A percentile compares a stretch with the other conserved stretches of the same genome.
These are phyloP conservation scores for Xenops minutus DNA, from an alignment of 2,797 vertebrate species.

Conservation along the genomic window DNA sequence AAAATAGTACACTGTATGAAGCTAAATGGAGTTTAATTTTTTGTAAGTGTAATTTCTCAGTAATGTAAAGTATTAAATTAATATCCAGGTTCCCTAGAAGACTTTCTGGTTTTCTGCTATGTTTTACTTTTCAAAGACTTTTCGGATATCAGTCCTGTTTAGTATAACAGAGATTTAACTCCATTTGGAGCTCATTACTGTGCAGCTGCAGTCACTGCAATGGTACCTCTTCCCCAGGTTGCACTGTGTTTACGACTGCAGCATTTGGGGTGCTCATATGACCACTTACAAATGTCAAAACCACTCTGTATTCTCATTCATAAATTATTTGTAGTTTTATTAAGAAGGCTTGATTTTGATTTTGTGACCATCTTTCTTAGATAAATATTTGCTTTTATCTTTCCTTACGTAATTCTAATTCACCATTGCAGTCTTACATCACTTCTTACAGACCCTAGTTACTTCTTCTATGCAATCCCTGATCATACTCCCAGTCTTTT, in stretches of 20 bases:
- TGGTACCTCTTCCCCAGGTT: background rate
- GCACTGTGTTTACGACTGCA: background rate
- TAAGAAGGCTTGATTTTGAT: background rate
- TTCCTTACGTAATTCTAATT: background rate
- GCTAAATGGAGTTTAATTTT: background rate
- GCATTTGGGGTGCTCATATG: background rate
- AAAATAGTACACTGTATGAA: background rate
- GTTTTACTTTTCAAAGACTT: background rate
- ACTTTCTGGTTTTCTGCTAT: background rate
- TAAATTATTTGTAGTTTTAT: background rate
- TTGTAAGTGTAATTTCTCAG: background rate
- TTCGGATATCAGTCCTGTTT: background rate
- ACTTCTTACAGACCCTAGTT: background rate
- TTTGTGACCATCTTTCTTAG: background rate
- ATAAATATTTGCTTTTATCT: background rate
- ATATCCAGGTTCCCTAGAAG: background rate
- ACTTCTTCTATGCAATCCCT: background rate
- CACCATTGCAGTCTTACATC: background rate
- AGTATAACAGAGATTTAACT: background rate
- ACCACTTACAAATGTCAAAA: background rate
- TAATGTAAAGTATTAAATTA: background rate
- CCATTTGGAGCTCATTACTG: background rate
- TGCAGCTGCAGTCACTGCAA: background rate
- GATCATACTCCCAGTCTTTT: background rate
- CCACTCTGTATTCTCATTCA: background rate